Base-by-base conservation (phyloP, 2,797 vertebrate genomes). In the Myotis planiceps region DNA sequence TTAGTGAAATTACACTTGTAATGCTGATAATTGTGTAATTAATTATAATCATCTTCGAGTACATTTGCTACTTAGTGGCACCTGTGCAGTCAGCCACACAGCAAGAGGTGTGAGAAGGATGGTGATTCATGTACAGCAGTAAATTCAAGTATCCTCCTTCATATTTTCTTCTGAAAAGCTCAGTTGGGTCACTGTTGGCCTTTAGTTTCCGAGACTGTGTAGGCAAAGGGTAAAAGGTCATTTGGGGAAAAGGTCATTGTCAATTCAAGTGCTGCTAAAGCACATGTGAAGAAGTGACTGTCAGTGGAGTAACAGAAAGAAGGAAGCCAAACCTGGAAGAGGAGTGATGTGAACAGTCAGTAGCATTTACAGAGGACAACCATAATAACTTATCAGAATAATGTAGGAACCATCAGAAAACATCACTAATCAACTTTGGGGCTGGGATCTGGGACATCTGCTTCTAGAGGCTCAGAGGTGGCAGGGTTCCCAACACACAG, bases 11-110 rank as follows among this genome's bases (percentile, higher is more conserved):
- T 91, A 86, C 82, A 86, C 65, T 88, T 92, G 45, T 79, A 91
- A 82, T 91, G 42, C 82, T 88, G n/a, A 32, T 93, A 78, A 88
- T 69, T 92, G 1, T 80, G 2, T 87, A 79, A 82, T 94, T 91
- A 82, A 95, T 94, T 88, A 82, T 39, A 92, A 88, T 89, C 42
- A 91, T 47, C 19, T 51, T 69, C 58, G 69, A 90, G 90, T 80
- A 76, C 25, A 39, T 18, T 72, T 42, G 71, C 21, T 93, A 78
- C 87, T 87, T 84, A 91, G 93, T 72, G 12, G 25, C 78, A 94
- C 45, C 60, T 49, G 16, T 84, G 21, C 51, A 74, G 58, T 53
- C 47, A 82, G 27, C 25, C 19, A 8, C 3, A 8, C 21, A 37
- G 66, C 37, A 65, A n/a, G 47, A 25, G 27, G 14, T n/a, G 0